Conservation (phyloP, 1,140 invertebrate genomes). For the Gryon sp. region DNA sequence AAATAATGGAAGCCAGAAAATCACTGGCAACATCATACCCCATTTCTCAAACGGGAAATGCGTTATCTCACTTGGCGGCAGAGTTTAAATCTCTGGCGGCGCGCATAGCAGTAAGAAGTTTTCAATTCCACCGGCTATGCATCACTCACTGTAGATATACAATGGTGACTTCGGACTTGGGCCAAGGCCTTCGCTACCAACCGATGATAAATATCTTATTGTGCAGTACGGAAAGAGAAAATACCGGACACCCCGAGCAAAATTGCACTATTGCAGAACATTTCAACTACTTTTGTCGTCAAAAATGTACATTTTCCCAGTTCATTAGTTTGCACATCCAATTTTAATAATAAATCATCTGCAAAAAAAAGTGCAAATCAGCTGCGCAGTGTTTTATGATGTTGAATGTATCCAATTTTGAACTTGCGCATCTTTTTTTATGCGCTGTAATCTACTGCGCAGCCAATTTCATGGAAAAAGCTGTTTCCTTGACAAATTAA, state of each 20-base stretch:
- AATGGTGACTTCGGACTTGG: conserved; percentile 72
- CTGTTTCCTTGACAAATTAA: too few relatives aligned
- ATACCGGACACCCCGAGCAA: conserved; percentile 58
- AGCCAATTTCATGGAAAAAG: too few relatives aligned
- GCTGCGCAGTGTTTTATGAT: too few relatives aligned
- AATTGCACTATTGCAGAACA: conserved; percentile 32
- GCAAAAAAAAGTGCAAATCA: too few relatives aligned
- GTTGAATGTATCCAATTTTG: too few relatives aligned
- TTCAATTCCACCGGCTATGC: conserved; percentile 76
- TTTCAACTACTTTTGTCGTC: too few relatives aligned
- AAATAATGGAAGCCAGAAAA: conserved; percentile 28
- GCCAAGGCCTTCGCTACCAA: conserved; percentile 62
- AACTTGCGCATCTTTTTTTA: too few relatives aligned
- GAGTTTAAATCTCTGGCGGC: conserved; percentile 73
- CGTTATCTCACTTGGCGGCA: conserved; percentile 63
- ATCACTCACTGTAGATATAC: conserved; percentile 73
- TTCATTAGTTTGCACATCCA: too few relatives aligned
- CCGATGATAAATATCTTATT: conserved; percentile 75
- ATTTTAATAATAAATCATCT: too few relatives aligned
- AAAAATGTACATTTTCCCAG: too few relatives aligned
- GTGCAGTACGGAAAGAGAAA: conserved; percentile 68
- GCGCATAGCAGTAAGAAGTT: conserved; percentile 74
- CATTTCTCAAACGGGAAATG: conserved; percentile 51
- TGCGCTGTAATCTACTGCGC: too few relatives aligned
- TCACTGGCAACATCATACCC: conserved; percentile 42